Base-by-base conservation (phyloP, 1,140 invertebrate species). In the Leptopilina clavipes region DNA sequence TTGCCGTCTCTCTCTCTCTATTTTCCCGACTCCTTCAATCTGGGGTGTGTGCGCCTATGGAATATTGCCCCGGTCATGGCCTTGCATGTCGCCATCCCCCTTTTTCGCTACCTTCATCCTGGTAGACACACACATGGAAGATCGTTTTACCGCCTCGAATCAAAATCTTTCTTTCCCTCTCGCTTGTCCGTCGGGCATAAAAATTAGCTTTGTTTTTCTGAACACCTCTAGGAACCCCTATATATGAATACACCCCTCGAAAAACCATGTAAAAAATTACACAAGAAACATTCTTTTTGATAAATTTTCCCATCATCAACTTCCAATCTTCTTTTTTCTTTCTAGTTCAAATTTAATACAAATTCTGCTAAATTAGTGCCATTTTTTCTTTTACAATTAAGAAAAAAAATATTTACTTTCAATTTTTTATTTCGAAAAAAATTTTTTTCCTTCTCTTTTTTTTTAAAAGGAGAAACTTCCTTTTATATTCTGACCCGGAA, bases 1-100 rank as follows among this genome's bases (percentile, higher is more conserved):
- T 90, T 81, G 81, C 86, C 81, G 25, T 31, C 25, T 31, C 25
- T 31, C 25, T 86, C 86, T 89, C 87, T 89, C 87, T 85, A 82
- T 83, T 85, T 87, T 84, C 88, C 87, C 83, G 82, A 5, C 25
- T 31, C 37, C 8, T 40, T 40, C 2, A 40, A 86, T 81, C 78
- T 84, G 83, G 84, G 84, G 83, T 87, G 84, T 85, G 86, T 86
- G 84, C 87, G 87, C n/a, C n/a, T n/a, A n/a, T n/a, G n/a, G n/a
- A n/a, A 89, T 89, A 89, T 89, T 86, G 86, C 86, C 84, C 87
- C 86, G 85, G 84, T 5, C 86, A 77, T 75, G 79, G 79, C 81
- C 81, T 76, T 80, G 79, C 76, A 78, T 82, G 76, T 73, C 74
- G 76, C 79, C 79, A 83, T 81, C 79, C 83, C 83, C 81, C 80